Conservation (phyloP, 2,113 vertebrate genomes). For the Pseudonaja textilis region DNA sequence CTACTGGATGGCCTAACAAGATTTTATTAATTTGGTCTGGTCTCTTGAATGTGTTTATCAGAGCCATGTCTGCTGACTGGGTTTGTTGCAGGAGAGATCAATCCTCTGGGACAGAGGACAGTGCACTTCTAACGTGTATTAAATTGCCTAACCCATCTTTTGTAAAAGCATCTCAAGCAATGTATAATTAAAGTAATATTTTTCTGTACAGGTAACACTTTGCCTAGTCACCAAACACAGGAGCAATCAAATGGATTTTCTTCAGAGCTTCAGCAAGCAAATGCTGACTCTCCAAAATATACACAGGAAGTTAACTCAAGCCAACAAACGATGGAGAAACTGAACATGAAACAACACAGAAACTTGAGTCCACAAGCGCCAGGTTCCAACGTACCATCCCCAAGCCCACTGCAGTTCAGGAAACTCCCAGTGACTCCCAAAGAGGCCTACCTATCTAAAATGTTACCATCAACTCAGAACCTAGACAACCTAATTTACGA, state of each 20-base stretch:
- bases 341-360: neutral
- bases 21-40: neutral
- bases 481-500: slow-evolving; percentile 13
- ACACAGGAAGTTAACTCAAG: too few species aligned
- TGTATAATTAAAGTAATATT: neutral
- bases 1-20: neutral
- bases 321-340: neutral
- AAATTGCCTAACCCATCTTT: too few species aligned
- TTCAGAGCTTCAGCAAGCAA: neutral
- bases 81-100: neutral
- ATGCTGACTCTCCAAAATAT: neutral
- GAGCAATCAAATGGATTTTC: fast-evolving
- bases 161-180: neutral
- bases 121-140: neutral
- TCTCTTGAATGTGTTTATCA: neutral
- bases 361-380: fast-evolving
- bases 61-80: neutral
- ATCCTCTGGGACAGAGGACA: neutral
- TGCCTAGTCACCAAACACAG: neutral
- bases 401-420: slow-evolving; percentile 2
- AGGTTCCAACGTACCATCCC: fast-evolving
- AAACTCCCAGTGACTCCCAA: slow-evolving; percentile 21
- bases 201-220: slow-evolving; percentile 9
- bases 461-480: fast-evolving
- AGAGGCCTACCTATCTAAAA: fast-evolving